These are phyloP conservation scores for Notamacropus eugenii DNA, from an alignment of 2,797 vertebrate species.

Conservation along the genomic window DNA sequence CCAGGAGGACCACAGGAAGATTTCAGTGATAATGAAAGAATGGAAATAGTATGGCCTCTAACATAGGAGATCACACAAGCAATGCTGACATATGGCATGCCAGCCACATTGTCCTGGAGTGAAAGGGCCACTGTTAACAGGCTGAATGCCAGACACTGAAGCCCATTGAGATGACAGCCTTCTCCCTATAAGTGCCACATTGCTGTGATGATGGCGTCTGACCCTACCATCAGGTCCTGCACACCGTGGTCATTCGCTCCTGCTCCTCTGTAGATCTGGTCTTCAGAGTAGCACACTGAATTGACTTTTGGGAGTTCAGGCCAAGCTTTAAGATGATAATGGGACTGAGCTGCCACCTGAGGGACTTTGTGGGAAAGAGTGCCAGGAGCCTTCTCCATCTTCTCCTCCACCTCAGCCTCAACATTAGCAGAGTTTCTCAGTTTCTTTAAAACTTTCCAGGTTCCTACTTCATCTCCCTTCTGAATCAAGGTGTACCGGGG, in stretches of 20 bases:
- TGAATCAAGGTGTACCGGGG: slow-evolving; percentile 94
- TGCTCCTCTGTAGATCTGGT: slow-evolving; percentile 90
- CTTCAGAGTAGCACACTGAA: slow-evolving; percentile 95
- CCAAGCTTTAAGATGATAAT: slow-evolving; percentile 91
- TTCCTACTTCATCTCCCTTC: slow-evolving; percentile 85
- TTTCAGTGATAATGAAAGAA: slow-evolving; percentile 93
- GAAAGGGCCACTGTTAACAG: slow-evolving; percentile 90
- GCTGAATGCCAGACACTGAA: slow-evolving; percentile 88
- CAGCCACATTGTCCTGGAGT: slow-evolving; percentile 84
- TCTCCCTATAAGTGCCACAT: slow-evolving; percentile 85
- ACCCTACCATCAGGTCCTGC: slow-evolving; percentile 94
- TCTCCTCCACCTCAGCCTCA: slow-evolving; percentile 89
- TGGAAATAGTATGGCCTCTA: slow-evolving; percentile 92
- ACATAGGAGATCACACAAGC: slow-evolving; percentile 91
- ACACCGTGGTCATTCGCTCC: slow-evolving; percentile 86
- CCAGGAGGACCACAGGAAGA: slow-evolving; percentile 95
- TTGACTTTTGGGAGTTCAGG: slow-evolving; percentile 95
- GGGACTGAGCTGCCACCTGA: slow-evolving; percentile 94
- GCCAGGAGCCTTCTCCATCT: slow-evolving; percentile 88
- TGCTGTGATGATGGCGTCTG: slow-evolving; percentile 83
- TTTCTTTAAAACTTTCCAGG: slow-evolving; percentile 88
- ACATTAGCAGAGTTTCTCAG: slow-evolving; percentile 90
- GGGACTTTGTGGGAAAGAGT: slow-evolving; percentile 87
- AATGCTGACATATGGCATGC: slow-evolving; percentile 95
- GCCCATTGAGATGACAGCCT: slow-evolving; percentile 90